A percentile compares a stretch with the other conserved stretches of the same genome.
These are phyloP conservation scores for Enteromius argenteus DNA, from an alignment of 2,797 vertebrate genomes.

Conservation along the genomic window DNA sequence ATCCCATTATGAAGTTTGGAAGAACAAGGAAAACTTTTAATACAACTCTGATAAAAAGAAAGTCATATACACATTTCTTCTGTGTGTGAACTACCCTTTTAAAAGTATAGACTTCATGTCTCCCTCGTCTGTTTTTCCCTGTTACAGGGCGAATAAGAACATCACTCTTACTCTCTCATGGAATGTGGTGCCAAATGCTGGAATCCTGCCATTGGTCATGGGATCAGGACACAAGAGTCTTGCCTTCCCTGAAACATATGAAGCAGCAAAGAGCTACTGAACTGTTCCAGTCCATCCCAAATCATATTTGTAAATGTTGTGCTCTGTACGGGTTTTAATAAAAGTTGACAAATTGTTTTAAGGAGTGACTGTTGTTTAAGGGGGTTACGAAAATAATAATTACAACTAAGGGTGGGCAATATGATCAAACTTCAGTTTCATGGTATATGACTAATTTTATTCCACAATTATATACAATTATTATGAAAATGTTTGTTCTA, in stretches of 20 bases:
- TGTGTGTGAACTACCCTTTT: no score
- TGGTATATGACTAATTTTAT: no score
- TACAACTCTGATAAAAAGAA: no score
- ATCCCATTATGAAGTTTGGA: no score
- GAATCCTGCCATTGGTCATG: constrained; percentile 93
- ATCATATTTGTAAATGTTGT: constrained; percentile 49
- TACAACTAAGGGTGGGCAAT: background rate
- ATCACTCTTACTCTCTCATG: constrained; percentile 94
- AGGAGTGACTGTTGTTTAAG: background rate
- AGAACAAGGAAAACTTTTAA: no score
- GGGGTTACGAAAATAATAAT: background rate
- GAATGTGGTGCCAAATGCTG: constrained; percentile 98
- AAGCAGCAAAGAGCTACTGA: constrained; percentile 93
- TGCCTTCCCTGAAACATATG: constrained; percentile 94
- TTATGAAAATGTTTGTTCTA: no score
- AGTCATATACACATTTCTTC: no score
- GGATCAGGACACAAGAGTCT: constrained; percentile 92
- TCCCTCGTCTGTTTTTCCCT: background rate
- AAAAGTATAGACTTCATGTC: background rate
- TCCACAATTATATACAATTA: no score
- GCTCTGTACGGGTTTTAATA: constrained; percentile 64
- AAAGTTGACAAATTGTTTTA: constrained; percentile 46
- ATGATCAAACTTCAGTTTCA: no score
- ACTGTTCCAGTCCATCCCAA: constrained; percentile 67
- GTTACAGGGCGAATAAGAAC: constrained; percentile 92